Evolutionary conservation across 2,888 invertebrate genomes (phyloP).

Genomic region (Stomorhina lunata): DNA sequence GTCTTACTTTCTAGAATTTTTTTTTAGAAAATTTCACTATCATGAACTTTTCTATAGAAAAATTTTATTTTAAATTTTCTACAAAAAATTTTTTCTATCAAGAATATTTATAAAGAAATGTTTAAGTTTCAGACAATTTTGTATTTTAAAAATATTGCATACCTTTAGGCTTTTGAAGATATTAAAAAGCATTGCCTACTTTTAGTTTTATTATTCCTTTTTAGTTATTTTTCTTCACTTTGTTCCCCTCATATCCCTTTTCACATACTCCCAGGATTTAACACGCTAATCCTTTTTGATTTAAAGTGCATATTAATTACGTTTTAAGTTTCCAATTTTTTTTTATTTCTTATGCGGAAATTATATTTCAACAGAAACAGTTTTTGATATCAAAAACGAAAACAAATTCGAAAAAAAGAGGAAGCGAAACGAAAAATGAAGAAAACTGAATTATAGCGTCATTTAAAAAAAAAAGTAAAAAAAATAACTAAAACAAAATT

Average conservation of each 20-base stretch:
- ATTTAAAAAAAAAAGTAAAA: background rate
- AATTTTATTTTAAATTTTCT: too few species aligned
- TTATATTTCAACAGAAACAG: constrained; percentile 49
- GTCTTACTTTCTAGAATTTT: too few species aligned
- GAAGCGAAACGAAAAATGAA: background rate
- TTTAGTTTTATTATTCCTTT: background rate
- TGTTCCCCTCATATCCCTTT: background rate
- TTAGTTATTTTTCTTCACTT: background rate
- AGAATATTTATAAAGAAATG: too few species aligned
- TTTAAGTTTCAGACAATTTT: too few species aligned
- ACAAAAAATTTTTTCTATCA: too few species aligned
- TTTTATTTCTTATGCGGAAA: constrained; percentile 40
- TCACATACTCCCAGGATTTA: background rate
- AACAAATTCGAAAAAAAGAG: background rate
- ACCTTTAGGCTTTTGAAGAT: background rate
- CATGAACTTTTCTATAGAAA: too few species aligned
- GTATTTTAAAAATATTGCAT: background rate
- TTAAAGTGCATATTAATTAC: constrained; percentile 19
- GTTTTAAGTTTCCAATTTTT: constrained; percentile 43
- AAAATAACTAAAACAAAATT: background rate
- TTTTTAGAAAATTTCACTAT: too few species aligned
- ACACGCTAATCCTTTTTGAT: background rate
- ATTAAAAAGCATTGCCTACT: background rate
- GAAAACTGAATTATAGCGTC: background rate
- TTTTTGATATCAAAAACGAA: constrained; percentile 2